phyloP scores from a whole-genome alignment of 2,888 invertebrate species.

The Hypselothyrea guttata region DNA sequence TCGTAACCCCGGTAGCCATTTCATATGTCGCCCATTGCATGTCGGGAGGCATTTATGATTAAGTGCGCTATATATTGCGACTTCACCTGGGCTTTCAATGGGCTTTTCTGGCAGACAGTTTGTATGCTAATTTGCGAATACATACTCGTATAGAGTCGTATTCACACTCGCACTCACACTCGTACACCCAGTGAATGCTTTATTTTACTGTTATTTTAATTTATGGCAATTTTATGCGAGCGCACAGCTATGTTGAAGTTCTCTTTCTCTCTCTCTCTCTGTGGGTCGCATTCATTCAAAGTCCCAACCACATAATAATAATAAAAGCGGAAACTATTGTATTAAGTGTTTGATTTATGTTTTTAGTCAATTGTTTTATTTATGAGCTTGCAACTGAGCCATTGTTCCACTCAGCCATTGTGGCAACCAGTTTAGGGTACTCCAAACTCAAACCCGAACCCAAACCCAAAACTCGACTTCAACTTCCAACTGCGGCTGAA shows the following conservation, averaged over 20 bases:
- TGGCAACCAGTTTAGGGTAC: conserved; percentile 26
- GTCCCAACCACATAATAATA: conserved; percentile 73
- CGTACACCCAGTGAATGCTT: conserved; percentile 46
- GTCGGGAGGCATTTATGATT: conserved; percentile 77
- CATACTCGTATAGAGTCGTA: conserved; percentile 34
- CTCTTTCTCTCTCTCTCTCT: background rate
- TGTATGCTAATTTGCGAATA: conserved; percentile 73
- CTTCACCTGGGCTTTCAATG: conserved; percentile 69
- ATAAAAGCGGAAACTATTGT: conserved; percentile 75
- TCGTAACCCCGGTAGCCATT: conserved; percentile 5
- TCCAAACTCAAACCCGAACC: conserved; percentile 3
- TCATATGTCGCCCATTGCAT: conserved; percentile 54
- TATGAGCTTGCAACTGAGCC: conserved; percentile 59
- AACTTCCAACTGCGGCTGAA: conserved; percentile 25
- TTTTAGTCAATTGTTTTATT: conserved; percentile 76
- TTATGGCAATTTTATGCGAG: conserved; percentile 76
- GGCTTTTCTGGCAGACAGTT: conserved; percentile 68
- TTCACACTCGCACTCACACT: conserved; percentile 23
- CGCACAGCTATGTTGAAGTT: conserved; percentile 56
- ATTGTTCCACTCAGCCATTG: conserved; percentile 45
- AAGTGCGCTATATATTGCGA: conserved; percentile 72
- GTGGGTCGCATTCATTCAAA: conserved; percentile 7
- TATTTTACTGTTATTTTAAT: conserved; percentile 77
- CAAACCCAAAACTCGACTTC: conserved; percentile 5
- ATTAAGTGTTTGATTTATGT: conserved; percentile 77